Evolutionary conservation across 2,888 invertebrate species (phyloP).

Genomic region (Malthinus flaveolus): DNA sequence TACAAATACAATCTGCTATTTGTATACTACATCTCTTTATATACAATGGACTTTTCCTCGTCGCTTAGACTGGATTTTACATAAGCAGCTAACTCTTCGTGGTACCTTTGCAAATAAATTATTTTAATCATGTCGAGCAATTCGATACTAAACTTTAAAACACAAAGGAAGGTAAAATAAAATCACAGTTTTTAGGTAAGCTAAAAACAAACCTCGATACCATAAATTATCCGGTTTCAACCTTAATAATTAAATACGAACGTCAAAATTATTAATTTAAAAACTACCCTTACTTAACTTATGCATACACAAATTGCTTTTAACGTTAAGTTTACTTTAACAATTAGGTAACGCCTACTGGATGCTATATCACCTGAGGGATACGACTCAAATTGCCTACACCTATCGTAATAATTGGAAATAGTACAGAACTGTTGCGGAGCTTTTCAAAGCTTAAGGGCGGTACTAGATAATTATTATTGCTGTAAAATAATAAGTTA

Average conservation of each 20-base stretch:
- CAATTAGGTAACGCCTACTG: slow-evolving; percentile 9
- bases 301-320: not conserved
- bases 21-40: slow-evolving; percentile 9
- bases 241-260: too few species aligned
- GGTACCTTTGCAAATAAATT: too few species aligned
- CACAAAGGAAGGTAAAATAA: too few species aligned
- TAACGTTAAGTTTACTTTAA: slow-evolving; percentile 3
- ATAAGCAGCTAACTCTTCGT: not conserved
- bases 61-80: slow-evolving; percentile 1
- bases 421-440: slow-evolving; percentile 1
- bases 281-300: not conserved
- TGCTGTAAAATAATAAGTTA: too few species aligned
- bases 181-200: too few species aligned
- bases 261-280: too few species aligned
- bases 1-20: not conserved
- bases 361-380: slow-evolving; percentile 23
- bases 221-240: not conserved
- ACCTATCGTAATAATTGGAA: not conserved
- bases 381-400: slow-evolving; percentile 16
- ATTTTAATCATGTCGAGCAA: too few species aligned
- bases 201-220: not conserved
- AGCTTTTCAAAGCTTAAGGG: not conserved
- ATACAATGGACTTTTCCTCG: slow-evolving; percentile 14
- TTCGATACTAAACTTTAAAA: too few species aligned
- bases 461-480: too few species aligned